A percentile compares a stretch with the other conserved stretches of the same genome.
phyloP scores from a whole-genome alignment of 2,113 vertebrate species.

The Festucalex cinctus region DNA sequence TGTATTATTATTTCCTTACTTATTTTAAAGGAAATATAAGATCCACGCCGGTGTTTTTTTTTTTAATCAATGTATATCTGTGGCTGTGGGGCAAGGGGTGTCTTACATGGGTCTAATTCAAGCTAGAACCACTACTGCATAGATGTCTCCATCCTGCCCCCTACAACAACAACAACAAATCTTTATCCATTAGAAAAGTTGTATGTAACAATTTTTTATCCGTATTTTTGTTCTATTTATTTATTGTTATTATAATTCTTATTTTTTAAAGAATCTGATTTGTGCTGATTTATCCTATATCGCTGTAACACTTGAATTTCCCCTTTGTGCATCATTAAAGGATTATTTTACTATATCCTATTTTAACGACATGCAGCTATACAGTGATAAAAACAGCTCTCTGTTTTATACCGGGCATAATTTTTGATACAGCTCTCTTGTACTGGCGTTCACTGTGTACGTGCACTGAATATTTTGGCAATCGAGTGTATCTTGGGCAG shows the following conservation, averaged over 20 bases:
- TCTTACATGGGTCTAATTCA: not conserved
- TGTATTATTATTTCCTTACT: not conserved
- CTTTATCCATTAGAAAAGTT: not conserved
- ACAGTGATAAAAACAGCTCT: not conserved
- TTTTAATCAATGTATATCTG: not conserved
- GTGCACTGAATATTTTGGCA: not conserved
- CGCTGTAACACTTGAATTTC: not conserved
- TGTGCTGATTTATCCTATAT: not conserved
- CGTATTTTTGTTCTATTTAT: not conserved
- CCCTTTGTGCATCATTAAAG: not conserved
- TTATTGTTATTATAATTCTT: not conserved
- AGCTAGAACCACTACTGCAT: not conserved
- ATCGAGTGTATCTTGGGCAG: not conserved
- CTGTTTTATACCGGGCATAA: not conserved
- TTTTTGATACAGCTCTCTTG: not conserved
- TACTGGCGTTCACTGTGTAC: not conserved
- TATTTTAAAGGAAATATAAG: no score
- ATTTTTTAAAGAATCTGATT: not conserved
- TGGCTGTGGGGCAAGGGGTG: no score
- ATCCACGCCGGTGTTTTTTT: not conserved
- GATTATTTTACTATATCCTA: not conserved
- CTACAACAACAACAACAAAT: not conserved
- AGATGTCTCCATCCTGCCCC: not conserved
- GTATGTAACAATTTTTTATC: not conserved
- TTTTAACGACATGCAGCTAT: not conserved